A percentile compares a stretch with the other conserved stretches of the same genome.
Evolutionary conservation across 2,797 vertebrate species (phyloP).

Genomic region (Falco cherrug): DNA sequence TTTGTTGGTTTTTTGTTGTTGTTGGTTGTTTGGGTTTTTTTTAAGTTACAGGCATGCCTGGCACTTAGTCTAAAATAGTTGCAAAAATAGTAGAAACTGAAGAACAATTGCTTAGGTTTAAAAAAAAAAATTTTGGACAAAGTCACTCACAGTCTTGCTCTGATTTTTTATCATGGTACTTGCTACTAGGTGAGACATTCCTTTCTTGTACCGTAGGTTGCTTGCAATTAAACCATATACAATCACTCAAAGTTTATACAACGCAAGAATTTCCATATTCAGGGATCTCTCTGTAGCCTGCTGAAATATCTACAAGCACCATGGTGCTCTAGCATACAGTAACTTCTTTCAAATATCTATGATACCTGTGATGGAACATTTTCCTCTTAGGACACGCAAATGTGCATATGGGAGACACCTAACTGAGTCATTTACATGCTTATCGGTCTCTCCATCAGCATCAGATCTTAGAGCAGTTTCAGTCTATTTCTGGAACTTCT

Average conservation of each 20-base stretch:
- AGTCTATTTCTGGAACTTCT: constrained; percentile 9
- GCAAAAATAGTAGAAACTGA: not conserved
- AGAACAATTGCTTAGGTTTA: not conserved
- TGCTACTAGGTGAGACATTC: not conserved
- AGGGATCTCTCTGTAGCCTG: not conserved
- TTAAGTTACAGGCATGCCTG: not conserved
- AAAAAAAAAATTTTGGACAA: not conserved
- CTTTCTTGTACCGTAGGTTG: not conserved
- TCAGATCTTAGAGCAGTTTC: not conserved
- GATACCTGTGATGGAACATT: not conserved
- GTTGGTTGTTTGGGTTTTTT: not conserved
- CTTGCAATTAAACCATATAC: not conserved
- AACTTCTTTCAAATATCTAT: not conserved
- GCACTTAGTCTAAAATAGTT: not conserved
- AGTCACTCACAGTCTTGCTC: not conserved
- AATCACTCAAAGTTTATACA: not conserved
- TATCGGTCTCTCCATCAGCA: not conserved
- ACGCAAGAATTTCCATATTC: not conserved
- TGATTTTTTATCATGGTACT: not conserved
- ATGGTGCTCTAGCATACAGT: not conserved
- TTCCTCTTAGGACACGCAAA: not conserved
- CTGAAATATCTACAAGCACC: not conserved
- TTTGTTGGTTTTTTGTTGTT: not conserved
- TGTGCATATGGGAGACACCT: not conserved
- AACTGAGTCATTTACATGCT: not conserved